phyloP scores from a whole-genome alignment of 1,140 invertebrate species.

The Bombus superbus region DNA sequence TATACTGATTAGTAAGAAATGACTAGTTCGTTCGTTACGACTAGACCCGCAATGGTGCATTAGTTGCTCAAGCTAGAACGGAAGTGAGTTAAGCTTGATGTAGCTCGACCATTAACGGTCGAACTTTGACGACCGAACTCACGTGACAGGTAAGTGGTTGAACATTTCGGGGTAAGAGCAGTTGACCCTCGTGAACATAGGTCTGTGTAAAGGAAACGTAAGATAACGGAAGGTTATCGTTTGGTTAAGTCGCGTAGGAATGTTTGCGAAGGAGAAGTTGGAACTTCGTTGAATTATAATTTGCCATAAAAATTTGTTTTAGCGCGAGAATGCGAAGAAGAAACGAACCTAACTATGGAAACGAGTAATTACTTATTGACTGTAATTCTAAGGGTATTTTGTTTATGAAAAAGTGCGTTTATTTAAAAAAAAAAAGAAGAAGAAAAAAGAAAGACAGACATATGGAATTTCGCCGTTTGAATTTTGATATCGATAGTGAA shows the following conservation, averaged over 20 bases:
- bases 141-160: not conserved
- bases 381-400: no score
- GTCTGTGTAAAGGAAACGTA: not conserved
- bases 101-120: constrained; percentile 37
- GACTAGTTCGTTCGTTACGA: constrained; percentile 18
- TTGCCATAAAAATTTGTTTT: not conserved
- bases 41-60: constrained; percentile 52
- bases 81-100: constrained; percentile 56
- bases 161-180: not conserved
- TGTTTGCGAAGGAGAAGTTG: no score
- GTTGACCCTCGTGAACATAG: not conserved
- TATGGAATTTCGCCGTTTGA: no score
- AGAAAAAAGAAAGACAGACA: no score
- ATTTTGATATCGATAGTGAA: not conserved
- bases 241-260: no score
- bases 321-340: fast-evolving
- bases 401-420: not conserved
- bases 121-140: not conserved
- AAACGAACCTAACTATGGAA: no score
- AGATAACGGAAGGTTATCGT: not conserved
- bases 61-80: constrained; percentile 29
- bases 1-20: constrained; percentile 44
- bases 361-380: no score
- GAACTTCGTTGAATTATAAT: no score
- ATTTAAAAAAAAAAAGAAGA: no score